Evolutionary conservation across 2,888 invertebrate species (phyloP), one percentile per base, ranked within the genome.

Genomic region (Hemistola chrysoprasaria): DNA sequence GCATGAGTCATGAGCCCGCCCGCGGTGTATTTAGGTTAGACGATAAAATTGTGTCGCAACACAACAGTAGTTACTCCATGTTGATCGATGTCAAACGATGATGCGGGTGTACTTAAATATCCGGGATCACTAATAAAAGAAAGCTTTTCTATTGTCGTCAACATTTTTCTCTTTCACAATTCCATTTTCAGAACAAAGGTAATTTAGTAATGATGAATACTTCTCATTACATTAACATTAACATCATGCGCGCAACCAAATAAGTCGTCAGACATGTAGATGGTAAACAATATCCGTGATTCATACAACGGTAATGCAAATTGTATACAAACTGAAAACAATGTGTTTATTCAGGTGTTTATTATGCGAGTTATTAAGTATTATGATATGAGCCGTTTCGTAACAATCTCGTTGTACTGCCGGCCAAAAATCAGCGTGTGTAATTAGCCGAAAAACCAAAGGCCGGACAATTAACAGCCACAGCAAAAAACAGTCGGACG

Each of bases 251-350:
- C 60, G 58, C 55, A 55, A 59, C 65, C 65, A 70, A 71, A 76
- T 69, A 73, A 65, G 71, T 68, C 62, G 59, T 62, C 59, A 63
- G 50, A 62, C 58, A 62, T 51, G 64, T 54, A 56, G 62, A 56
- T 59, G 43, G 65, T 66, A 71, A 76, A 78, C 78, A 81, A 78
- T 76, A 63, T 59, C 31, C 44, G 56, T 78, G 76, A 80, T 67
- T 81, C 78, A 81, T 65, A 54, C 59, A 28, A 45, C 38, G 60
- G 67, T 71, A 76, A 72, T 68, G 65, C 65, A 68, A 64, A 56
- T 69, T 70, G 67, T 68, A 67, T 53, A 69, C 68, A 65, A 59
- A 66, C 63, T 62, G 62, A 61, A 62, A 64, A 62, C 62, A 65
- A 53, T 61, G 53, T 47, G 55, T 45, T 53, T 59, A 50, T 41